phyloP scores from a whole-genome alignment of 2,113 vertebrate genomes.

The Bujurquina vittata region DNA sequence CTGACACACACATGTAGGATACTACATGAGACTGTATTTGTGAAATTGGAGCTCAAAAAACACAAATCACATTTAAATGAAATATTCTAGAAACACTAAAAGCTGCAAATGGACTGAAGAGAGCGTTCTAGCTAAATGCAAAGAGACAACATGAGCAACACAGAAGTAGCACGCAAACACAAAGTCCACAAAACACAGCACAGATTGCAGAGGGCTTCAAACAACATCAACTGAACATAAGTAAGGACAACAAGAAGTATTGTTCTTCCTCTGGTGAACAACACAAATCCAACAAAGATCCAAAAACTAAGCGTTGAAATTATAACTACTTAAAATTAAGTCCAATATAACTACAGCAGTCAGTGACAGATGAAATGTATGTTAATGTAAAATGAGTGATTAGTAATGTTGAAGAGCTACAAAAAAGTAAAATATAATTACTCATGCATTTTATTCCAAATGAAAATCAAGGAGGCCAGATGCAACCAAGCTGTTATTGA shows the following conservation, averaged over 20 bases:
- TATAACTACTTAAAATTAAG: background rate
- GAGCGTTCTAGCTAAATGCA: background rate
- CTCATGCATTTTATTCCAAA: slow-evolving; percentile 42
- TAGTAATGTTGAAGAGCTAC: slow-evolving; percentile 14
- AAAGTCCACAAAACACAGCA: slow-evolving; percentile 23
- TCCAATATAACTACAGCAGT: slow-evolving; percentile 8
- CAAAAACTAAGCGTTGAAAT: background rate
- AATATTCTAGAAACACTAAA: background rate
- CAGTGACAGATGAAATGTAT: background rate
- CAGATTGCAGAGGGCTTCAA: background rate
- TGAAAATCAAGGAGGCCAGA: slow-evolving; percentile 55
- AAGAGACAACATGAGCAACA: slow-evolving; percentile 19
- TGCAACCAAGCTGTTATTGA: slow-evolving; percentile 70
- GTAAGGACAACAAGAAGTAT: slow-evolving; percentile 8
- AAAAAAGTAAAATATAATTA: slow-evolving; percentile 36
- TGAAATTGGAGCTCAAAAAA: slow-evolving; percentile 20
- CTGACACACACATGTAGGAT: background rate
- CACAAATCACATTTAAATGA: background rate
- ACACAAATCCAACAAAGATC: slow-evolving; percentile 19
- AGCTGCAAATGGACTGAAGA: background rate
- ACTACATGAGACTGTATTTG: background rate
- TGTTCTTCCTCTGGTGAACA: slow-evolving; percentile 16
- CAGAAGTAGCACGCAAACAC: slow-evolving; percentile 31
- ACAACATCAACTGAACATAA: slow-evolving; percentile 36
- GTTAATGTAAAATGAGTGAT: slow-evolving; percentile 25